Percentiles rank a stretch among this genome's conserved stretches.
These are phyloP conservation scores for Nezara viridula DNA, from an alignment of 2,888 invertebrate species.

Conservation along the genomic window DNA sequence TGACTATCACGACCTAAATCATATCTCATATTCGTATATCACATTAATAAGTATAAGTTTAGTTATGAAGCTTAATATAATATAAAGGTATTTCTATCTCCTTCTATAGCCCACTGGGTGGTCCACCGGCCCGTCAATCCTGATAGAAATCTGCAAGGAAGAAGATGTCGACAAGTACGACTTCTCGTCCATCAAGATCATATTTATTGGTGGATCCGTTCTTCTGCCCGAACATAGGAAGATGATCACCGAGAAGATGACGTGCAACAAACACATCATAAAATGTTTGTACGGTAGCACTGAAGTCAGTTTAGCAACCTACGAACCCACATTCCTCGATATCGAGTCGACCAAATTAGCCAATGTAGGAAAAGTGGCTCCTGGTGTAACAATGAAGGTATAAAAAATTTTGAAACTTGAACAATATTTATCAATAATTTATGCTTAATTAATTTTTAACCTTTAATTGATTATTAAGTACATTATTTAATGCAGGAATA, in stretches of 20 bases:
- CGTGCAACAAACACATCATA: constrained; percentile 30
- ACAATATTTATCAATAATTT: no score
- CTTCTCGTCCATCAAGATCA: constrained; percentile 19
- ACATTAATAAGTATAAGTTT: no score
- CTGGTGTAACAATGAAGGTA: constrained; percentile 58
- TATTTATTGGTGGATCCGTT: constrained; percentile 52
- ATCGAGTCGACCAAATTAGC: constrained; percentile 14
- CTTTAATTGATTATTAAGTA: no score
- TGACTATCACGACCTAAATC: no score
- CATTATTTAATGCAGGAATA: no score
- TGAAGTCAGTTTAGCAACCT: constrained; percentile 40
- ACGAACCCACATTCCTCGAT: not conserved
- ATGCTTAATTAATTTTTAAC: no score
- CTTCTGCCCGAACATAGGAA: constrained; percentile 39
- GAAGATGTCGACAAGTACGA: constrained; percentile 42
- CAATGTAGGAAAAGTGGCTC: constrained; percentile 46
- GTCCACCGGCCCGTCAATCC: constrained; percentile 56
- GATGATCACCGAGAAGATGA: constrained; percentile 49
- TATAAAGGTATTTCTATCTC: no score
- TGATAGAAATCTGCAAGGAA: constrained; percentile 47
- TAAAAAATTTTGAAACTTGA: not conserved
- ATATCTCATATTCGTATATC: no score
- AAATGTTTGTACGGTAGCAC: constrained; percentile 55
- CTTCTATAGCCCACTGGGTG: constrained; percentile 53
- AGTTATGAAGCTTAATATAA: no score